Evolutionary conservation across 2,113 vertebrate genomes (phyloP).

Genomic region (Nothobranchius furzeri): DNA sequence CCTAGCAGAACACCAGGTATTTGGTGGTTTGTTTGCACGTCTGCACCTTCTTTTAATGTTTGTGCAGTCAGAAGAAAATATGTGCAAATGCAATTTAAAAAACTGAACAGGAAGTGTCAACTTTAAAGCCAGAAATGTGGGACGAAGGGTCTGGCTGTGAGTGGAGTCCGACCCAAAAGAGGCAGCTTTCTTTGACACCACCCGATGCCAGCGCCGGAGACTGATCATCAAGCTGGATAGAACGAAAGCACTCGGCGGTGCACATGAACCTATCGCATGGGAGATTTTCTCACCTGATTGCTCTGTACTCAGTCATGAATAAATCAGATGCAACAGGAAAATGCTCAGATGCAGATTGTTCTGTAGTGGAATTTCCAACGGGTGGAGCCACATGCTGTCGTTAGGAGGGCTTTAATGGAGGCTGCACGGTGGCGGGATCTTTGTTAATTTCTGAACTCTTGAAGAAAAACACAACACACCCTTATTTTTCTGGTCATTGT

Average conservation of each 20-base stretch:
- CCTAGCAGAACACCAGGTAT: conserved; percentile 36
- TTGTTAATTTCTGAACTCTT: conserved; percentile 35
- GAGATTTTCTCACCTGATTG: conserved; percentile 66
- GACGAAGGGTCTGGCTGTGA: conserved; percentile 33
- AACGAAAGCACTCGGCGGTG: conserved; percentile 42
- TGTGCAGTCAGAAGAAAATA: conserved; percentile 50
- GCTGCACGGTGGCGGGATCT: conserved; percentile 17
- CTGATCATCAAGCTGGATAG: conserved; percentile 41
- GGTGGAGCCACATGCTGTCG: conserved; percentile 29
- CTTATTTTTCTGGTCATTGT: conserved; percentile 18
- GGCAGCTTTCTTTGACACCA: conserved; percentile 35
- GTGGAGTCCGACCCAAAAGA: conserved; percentile 31
- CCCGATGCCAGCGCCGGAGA: conserved; percentile 22
- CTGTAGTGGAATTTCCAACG: conserved; percentile 43
- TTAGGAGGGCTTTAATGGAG: conserved; percentile 44
- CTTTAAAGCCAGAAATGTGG: conserved; percentile 45
- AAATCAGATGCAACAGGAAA: conserved; percentile 62
- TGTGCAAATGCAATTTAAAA: conserved; percentile 36
- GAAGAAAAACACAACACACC: conserved; percentile 1
- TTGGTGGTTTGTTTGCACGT: conserved; percentile 21
- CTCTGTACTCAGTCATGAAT: conserved; percentile 72
- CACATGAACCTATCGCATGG: conserved; percentile 54
- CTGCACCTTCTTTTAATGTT: conserved; percentile 2
- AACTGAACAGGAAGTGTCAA: conserved; percentile 9
- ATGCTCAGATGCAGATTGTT: conserved; percentile 52